Evolutionary conservation across 2,797 vertebrate genomes (phyloP).

Genomic region (Hydrolagus colliei): DNA sequence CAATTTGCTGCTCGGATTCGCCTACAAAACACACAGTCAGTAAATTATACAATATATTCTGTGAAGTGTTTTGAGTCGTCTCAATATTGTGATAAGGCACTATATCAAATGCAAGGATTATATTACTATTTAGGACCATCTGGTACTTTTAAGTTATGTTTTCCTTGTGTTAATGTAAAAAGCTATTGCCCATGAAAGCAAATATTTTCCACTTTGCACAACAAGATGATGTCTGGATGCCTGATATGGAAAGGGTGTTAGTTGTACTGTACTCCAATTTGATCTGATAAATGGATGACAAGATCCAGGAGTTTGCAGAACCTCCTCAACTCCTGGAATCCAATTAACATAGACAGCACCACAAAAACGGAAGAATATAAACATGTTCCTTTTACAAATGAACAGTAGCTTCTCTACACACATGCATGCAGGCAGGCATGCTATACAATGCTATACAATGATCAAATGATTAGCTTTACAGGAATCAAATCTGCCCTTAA

Average conservation of each 20-base stretch:
- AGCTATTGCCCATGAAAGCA: background rate
- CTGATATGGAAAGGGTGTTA: background rate
- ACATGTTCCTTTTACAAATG: background rate
- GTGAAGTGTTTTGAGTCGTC: too few relatives aligned
- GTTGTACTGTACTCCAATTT: background rate
- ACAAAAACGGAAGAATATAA: background rate
- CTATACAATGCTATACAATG: background rate
- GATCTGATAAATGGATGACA: background rate
- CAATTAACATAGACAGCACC: conserved; percentile 3
- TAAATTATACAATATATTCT: too few relatives aligned
- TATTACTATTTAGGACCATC: background rate
- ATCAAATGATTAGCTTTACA: conserved; percentile 1
- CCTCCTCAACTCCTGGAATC: background rate
- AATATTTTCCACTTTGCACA: background rate
- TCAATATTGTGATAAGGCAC: too few relatives aligned
- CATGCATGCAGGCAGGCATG: background rate
- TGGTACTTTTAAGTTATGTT: background rate
- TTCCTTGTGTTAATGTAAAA: background rate
- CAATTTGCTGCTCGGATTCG: too few relatives aligned
- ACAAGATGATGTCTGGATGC: background rate
- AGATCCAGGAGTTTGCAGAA: background rate
- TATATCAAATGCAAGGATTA: too few relatives aligned
- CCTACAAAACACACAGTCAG: too few relatives aligned
- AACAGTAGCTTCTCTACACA: background rate
- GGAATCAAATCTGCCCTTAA: background rate